A percentile compares a stretch with the other conserved stretches of the same genome.
Evolutionary conservation across 2,113 vertebrate genomes (phyloP).

Genomic region (Sphaerodactylus townsendi): DNA sequence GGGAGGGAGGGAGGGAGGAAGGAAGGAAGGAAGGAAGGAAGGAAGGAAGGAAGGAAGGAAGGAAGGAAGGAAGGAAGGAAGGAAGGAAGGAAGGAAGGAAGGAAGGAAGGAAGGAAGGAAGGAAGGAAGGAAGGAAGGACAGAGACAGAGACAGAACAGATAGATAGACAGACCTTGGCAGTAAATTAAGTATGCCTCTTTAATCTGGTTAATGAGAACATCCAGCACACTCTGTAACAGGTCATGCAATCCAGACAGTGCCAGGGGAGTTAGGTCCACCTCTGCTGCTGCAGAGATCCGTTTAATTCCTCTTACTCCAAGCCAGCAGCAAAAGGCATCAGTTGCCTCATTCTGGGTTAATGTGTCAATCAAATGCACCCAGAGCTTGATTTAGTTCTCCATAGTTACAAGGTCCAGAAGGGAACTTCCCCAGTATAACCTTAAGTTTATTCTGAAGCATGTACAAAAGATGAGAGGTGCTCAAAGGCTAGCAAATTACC

Average conservation of each 20-base stretch:
- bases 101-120: too few relatives aligned
- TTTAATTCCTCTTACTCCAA: background rate
- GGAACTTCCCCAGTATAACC: background rate
- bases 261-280: background rate
- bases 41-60: too few relatives aligned
- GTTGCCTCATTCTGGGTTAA: background rate
- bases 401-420: background rate
- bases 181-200: accelerated
- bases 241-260: slow-evolving; percentile 4
- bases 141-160: too few relatives aligned
- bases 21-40: too few relatives aligned
- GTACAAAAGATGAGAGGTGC: background rate
- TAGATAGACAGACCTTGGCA: too few relatives aligned
- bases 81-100: too few relatives aligned
- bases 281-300: background rate
- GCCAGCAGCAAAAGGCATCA: background rate
- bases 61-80: too few relatives aligned
- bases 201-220: slow-evolving; percentile 15
- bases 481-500: background rate
- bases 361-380: background rate
- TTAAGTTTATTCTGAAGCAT: background rate
- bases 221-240: background rate
- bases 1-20: too few relatives aligned
- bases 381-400: background rate
- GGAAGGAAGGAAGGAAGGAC: too few relatives aligned